Base-by-base conservation (phyloP, 1,140 invertebrate species). In the Cyphomyrmex costatus region DNA sequence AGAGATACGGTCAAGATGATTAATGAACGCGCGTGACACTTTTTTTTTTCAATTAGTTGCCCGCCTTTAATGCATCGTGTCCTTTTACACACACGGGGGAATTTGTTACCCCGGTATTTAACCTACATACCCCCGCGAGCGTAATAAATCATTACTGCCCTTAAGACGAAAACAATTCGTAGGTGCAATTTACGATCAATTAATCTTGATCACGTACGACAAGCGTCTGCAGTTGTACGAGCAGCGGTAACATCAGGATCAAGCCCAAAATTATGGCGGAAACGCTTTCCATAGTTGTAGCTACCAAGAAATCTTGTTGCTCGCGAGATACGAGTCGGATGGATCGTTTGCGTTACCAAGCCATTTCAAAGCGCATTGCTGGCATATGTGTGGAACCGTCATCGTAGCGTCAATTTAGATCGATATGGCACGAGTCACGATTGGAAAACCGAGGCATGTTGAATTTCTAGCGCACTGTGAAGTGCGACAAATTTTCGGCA, bases 161-260 rank as follows among this genome's bases (percentile, higher is more conserved):
- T 83, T 73, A 83, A n/a, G 68, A 82, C 79, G 66, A 83, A 74
- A 83, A 83, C 79, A 83, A 83, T 83, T 83, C 68, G 68, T 83
- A 83, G 79, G 79, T 83, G 79, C 79, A 83, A 83, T 83, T 83
- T 83, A 83, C 53, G 79, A 83, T 83, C 79, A 83, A 83, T 83
- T 83, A 83, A 83, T 12, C 21, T 66, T 58, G 65, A 60, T 86
- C 79, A 89, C 88, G 21, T 77, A 89, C 88, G 53, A 89, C 88
- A 86, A 89, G 77, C 87, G 79, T 89, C 61, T 89, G 88, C 10
- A 89, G 70, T 51, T 89, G 88, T 80, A 89, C 7, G 70, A 82
- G 16, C 27, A 89, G 56, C 21, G 83, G 84, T 27, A 89, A 49
- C 49, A 82, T 56, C 42, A 89, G 83, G 56, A 89, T 76, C 19